Conservation (phyloP, 2,797 vertebrate genomes). For the Aratinga solstitialis region DNA sequence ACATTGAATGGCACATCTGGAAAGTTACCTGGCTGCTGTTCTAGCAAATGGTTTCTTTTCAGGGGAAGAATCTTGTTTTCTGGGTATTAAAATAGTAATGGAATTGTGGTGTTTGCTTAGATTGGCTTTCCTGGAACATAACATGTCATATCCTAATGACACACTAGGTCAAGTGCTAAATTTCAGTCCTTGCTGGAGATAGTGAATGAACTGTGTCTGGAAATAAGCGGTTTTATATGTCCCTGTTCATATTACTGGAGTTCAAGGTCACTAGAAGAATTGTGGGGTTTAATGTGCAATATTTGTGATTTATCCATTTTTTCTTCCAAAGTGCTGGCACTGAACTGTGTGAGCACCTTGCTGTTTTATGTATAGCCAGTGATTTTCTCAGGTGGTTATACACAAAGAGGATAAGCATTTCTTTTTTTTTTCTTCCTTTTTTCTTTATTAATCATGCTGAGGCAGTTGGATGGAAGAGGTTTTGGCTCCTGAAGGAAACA, state of each 20-base stretch:
- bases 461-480: not conserved
- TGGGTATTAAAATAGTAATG: not conserved
- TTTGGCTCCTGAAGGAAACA: not conserved
- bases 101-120: not conserved
- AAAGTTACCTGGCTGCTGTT: not conserved
- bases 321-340: not conserved
- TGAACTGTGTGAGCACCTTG: not conserved
- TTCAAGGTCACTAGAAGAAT: not conserved
- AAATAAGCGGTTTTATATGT: not conserved
- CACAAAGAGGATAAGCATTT: not conserved
- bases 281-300: not conserved
- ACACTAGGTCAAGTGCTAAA: not conserved
- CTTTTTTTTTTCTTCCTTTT: not conserved
- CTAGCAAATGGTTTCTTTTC: not conserved
- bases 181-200: slow-evolving; percentile 7
- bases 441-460: not conserved
- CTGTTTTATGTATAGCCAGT: not conserved
- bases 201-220: slow-evolving; percentile 14
- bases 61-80: not conserved
- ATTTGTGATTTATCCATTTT: not conserved
- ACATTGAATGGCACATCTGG: not conserved
- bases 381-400: not conserved
- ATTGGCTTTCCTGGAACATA: slow-evolving; percentile 11
- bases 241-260: not conserved
- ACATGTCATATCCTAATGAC: slow-evolving; percentile 6